Evolutionary conservation across 1,140 invertebrate genomes (phyloP), one percentile per base, ranked within the genome.

Genomic region (Ostrea denselamellosa): DNA sequence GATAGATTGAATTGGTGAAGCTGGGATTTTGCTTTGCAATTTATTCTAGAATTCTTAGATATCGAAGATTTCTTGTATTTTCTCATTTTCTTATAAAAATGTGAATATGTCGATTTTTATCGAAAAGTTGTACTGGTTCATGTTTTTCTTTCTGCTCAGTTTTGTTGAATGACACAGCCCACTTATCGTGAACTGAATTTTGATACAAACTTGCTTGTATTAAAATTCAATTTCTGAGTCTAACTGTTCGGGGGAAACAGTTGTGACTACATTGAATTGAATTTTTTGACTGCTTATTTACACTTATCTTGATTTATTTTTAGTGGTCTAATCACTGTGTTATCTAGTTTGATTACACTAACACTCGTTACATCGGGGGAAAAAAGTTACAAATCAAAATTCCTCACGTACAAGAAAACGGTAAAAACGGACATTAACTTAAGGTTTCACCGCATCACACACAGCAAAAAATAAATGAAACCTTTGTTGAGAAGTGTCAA

Each of bases 1-100:
- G 68, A 77, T 77, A 25, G 68, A 77, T 77, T 77, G 68, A 77
- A 77, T 77, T 77, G 68, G 68, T 77, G 68, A 77, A 77, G 68
- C 22, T 77, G 68, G 68, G 68, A 77, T 77, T 77, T 77, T 25
- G 25, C 28, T 25, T 62, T 17, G 28, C 68, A 77, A 77, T 77
- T 77, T 77, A 77, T 14, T 25, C 28, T 8, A 28, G 28, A 77
- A 77, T 77, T 25, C 68, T 34, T 34, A 77, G 68, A 77, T 77
- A 77, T 77, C 12, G 28, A 77, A 77, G 68, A 14, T 77, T 77
- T 77, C 68, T 77, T 77, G 14, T 62, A 9, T 77, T 77, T 34
- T 28, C 28, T 22, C 28, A 34, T 25, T 77, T 34, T 77, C 22
- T 77, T 77, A 9, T 44, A 77, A 77, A 77, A 77, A 77, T 14